Percentiles rank a stretch among this genome's conserved stretches.
These are phyloP conservation scores for Hemicrepidius hirtus DNA, from an alignment of 2,888 invertebrate genomes.

Conservation along the genomic window DNA sequence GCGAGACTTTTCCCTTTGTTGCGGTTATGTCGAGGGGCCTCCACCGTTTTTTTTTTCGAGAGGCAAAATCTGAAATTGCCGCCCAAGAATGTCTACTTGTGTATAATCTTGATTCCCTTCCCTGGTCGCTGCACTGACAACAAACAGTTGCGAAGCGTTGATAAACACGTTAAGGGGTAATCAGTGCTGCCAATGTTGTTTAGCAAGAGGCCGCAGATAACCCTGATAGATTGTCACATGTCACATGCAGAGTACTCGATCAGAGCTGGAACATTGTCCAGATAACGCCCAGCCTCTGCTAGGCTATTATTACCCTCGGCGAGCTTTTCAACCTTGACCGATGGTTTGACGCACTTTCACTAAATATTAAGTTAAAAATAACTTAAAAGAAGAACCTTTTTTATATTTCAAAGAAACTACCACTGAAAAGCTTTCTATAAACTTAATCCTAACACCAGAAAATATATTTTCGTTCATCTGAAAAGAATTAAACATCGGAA, in stretches of 20 bases:
- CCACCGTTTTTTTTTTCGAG: conserved; percentile 10
- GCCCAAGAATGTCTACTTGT: background rate
- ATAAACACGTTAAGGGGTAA: conserved; percentile 47
- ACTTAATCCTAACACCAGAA: no score
- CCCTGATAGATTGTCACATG: conserved; percentile 50
- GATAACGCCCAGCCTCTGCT: conserved; percentile 44
- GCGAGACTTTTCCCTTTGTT: conserved; percentile 38
- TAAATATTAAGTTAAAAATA: background rate
- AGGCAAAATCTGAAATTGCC: conserved; percentile 10
- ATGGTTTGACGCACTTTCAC: conserved; percentile 10
- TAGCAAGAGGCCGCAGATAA: conserved; percentile 46
- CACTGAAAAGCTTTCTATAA: no score
- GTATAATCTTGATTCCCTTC: conserved; percentile 8
- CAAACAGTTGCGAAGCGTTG: conserved; percentile 43
- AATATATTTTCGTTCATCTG: no score
- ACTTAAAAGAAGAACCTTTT: background rate
- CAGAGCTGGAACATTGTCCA: conserved; percentile 46
- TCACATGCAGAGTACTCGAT: conserved; percentile 45
- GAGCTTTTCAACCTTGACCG: conserved; percentile 27
- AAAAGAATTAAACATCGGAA: no score
- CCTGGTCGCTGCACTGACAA: conserved; percentile 9
- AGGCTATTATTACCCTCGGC: conserved; percentile 34
- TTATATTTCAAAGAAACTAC: background rate
- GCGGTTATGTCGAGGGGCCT: conserved; percentile 14
- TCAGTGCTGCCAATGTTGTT: conserved; percentile 46